phyloP scores from a whole-genome alignment of 2,113 vertebrate genomes.

The Isichthys henryi region DNA sequence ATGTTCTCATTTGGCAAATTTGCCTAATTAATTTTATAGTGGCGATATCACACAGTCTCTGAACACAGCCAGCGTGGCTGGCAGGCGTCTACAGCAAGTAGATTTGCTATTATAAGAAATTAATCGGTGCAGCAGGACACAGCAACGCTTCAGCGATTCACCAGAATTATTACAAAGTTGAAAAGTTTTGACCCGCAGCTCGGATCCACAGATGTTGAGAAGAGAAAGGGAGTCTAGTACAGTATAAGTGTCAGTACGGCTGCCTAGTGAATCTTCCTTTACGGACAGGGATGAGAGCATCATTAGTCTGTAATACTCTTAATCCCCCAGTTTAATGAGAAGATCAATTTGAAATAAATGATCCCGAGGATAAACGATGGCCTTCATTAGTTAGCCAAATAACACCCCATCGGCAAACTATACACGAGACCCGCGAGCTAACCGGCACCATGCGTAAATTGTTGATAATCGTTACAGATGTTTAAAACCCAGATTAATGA shows the following conservation, averaged over 20 bases:
- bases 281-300: background rate
- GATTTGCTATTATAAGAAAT: background rate
- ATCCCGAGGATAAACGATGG: background rate
- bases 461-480: background rate
- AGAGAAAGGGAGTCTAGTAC: background rate
- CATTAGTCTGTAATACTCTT: background rate
- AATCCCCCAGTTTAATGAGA: background rate
- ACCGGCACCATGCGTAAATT: background rate
- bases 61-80: background rate
- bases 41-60: background rate
- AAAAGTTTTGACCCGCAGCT: background rate
- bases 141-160: background rate
- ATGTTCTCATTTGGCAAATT: background rate
- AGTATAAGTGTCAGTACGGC: background rate
- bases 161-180: background rate
- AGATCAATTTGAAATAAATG: constrained; percentile 3
- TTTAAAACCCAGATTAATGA: background rate
- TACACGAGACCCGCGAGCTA: background rate
- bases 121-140: background rate
- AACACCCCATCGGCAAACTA: background rate
- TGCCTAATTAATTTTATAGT: background rate
- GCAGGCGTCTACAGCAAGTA: background rate
- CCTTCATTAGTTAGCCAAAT: constrained; percentile 4
- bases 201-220: background rate
- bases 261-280: constrained; percentile 14